Evolutionary conservation across 2,113 vertebrate species (phyloP), one percentile per base, ranked within the genome.

Genomic region (Ophthalmolycus amberensis): DNA sequence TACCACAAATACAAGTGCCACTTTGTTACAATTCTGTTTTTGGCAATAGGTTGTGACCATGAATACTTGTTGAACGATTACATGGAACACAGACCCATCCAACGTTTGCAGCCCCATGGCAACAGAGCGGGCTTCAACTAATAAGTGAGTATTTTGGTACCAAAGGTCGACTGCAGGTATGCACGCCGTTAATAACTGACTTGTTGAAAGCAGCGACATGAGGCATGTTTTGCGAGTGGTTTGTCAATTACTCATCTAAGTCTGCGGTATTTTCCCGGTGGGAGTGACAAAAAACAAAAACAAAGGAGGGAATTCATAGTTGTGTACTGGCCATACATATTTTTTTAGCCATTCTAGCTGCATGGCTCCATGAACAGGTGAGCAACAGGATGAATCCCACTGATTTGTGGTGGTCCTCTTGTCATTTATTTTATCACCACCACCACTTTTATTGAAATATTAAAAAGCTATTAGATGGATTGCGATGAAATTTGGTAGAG

Each of bases 101-200:
- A 83, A 48, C 40, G 54, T 75, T 22, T 88, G 69, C 60, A 76
- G 86, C 68, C 60, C 92, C 93, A 95, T 95, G 86, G 94, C 90
- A 95, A 96, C 94, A 71, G 76, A 91, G 67, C 69, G 15, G 29
- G 75, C 82, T 90, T 86, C 83, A 75, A 82, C 85, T 94, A 95
- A 95, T 95, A 93, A 94, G 93, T 95, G 85, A 95, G 92, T 92
- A 93, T 95, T 91, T 91, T 92, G 80, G 92, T 90, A 88, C 89
- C 85, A 94, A 95, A 95, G 94, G 94, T 95, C 89, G 84, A 88
- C 92, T 74, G 71, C 91, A 94, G 93, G 91, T 93, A 95, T 94
- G 91, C 88, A 62, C 2, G 70, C 52, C 2, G 90, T 95, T 95
- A 96, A 96, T 95, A 83, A 94, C 93, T 94, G 84, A 93, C 93